Evolutionary conservation across 2,797 vertebrate species (phyloP).

Genomic region (Bradypodion pumilum): DNA sequence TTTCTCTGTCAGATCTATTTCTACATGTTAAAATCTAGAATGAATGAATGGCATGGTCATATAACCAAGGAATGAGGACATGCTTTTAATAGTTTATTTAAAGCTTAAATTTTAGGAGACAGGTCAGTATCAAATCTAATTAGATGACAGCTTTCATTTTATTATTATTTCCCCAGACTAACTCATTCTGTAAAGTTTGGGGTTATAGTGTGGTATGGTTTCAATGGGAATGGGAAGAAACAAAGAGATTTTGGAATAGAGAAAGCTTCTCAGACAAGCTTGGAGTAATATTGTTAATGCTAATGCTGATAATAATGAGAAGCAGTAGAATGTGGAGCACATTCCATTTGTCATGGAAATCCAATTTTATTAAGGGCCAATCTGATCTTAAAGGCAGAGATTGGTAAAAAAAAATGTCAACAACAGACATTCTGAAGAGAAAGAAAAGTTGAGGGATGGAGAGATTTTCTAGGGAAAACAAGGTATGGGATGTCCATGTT

Average conservation of each 20-base stretch:
- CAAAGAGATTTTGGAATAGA: background rate
- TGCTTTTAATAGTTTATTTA: background rate
- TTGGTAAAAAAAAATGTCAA: too few species aligned
- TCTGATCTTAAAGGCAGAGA: background rate
- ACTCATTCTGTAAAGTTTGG: background rate
- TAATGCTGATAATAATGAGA: too few species aligned
- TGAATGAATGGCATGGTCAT: background rate
- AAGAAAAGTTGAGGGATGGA: too few species aligned
- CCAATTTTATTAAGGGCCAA: background rate
- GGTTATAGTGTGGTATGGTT: background rate
- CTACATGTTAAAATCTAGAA: background rate
- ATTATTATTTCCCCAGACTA: background rate
- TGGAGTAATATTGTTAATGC: background rate
- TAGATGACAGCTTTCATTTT: background rate
- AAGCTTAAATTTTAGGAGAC: background rate
- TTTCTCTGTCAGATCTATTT: background rate
- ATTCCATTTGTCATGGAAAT: background rate
- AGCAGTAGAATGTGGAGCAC: background rate
- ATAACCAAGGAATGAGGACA: background rate
- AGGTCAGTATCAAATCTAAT: background rate
- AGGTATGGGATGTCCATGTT: too few species aligned
- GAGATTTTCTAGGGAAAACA: too few species aligned
- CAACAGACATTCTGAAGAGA: too few species aligned
- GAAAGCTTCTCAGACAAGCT: background rate
- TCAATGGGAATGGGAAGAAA: background rate